These are phyloP conservation scores for Macrotus californicus DNA, from an alignment of 2,113 vertebrate genomes.

Conservation along the genomic window DNA sequence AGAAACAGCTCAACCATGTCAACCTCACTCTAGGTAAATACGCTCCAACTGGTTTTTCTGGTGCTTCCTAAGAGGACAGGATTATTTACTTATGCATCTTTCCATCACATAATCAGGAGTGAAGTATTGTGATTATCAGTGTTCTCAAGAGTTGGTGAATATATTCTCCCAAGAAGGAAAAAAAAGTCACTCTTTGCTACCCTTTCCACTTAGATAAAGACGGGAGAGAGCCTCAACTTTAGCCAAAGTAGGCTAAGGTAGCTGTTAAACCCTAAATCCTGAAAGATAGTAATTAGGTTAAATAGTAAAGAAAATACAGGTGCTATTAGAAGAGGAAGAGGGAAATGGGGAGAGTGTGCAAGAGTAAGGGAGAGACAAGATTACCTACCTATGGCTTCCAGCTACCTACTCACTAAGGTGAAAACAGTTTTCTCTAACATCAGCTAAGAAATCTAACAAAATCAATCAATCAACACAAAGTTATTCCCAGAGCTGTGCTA, in stretches of 20 bases:
- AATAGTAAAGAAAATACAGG: neutral
- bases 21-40: neutral
- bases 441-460: neutral
- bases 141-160: neutral
- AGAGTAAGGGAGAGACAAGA: neutral
- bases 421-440: neutral
- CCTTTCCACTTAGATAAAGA: slow-evolving; percentile 6
- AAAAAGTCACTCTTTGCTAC: neutral
- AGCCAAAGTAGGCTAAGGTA: neutral
- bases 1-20: neutral
- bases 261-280: neutral
- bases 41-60: neutral
- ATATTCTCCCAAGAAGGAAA: neutral
- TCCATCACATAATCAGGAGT: neutral
- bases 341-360: neutral
- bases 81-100: neutral
- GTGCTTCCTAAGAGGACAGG: neutral
- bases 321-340: neutral
- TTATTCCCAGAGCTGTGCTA: neutral
- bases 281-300: neutral
- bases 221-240: neutral
- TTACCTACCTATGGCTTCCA: neutral
- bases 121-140: neutral
- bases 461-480: neutral
- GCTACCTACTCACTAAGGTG: neutral